Percentiles rank a stretch among this genome's conserved stretches.
These are phyloP conservation scores for Lepidocyrtoides sp. DNA, from an alignment of 2,888 invertebrate genomes.

Conservation along the genomic window DNA sequence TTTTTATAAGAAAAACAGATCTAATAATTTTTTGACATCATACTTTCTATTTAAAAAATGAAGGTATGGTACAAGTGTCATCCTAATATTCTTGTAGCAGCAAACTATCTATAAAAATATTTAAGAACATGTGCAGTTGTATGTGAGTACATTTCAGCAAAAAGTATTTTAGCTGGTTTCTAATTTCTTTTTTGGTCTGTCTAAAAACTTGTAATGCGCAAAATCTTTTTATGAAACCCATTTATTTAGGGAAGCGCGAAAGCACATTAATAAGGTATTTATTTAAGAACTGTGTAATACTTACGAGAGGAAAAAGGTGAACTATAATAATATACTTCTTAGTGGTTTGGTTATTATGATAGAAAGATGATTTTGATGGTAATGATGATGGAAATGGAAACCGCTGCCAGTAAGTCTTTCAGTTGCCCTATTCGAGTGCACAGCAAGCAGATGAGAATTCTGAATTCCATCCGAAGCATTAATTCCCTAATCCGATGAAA, in stretches of 20 bases:
- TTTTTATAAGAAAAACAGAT: not conserved
- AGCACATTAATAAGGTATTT: conserved; percentile 45
- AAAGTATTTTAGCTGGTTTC: not conserved
- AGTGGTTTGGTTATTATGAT: not conserved
- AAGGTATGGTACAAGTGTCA: not conserved
- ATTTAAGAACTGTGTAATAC: conserved; percentile 22
- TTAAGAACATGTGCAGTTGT: too few relatives aligned
- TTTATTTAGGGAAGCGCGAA: not conserved
- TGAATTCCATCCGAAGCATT: conserved; percentile 58
- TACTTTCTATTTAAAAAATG: not conserved
- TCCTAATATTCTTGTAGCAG: not conserved
- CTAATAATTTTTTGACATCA: not conserved
- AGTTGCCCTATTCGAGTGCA: too few relatives aligned
- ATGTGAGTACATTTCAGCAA: not conserved
- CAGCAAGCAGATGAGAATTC: too few relatives aligned
- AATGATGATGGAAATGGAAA: not conserved
- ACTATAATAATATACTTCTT: not conserved
- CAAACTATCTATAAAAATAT: too few relatives aligned
- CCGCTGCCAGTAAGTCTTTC: not conserved
- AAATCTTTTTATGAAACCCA: conserved; percentile 35
- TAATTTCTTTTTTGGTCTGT: not conserved
- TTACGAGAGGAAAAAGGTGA: not conserved
- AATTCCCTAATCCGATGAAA: conserved; percentile 78
- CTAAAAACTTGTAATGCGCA: conserved; percentile 34
- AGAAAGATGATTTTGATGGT: not conserved